Evolutionary conservation across 2,797 vertebrate genomes (phyloP).

Genomic region (Poecilia wingei): DNA sequence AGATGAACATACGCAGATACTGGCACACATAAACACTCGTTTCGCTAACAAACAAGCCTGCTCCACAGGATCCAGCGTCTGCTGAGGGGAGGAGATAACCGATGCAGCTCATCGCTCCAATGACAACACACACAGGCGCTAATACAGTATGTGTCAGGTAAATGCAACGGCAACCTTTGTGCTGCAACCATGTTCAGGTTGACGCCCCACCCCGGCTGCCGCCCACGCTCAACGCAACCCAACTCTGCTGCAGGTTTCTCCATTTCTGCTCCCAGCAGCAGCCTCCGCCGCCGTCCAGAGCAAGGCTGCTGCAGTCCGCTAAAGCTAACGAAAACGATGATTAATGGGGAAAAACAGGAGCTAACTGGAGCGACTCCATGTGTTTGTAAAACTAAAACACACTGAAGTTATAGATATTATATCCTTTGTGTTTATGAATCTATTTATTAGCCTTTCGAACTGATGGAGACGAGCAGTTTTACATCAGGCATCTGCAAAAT

Average conservation of each 20-base stretch:
- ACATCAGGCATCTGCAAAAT: no score
- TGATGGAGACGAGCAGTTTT: no score
- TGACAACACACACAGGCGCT: constrained; percentile 52
- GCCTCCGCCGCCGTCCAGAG: constrained; percentile 39
- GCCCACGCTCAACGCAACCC: constrained; percentile 69
- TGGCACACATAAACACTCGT: constrained; percentile 46
- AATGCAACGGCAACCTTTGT: constrained; percentile 61
- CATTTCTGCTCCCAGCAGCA: constrained; percentile 51
- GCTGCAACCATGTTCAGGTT: constrained; percentile 51
- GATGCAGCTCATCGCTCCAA: constrained; percentile 55
- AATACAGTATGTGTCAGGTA: constrained; percentile 40
- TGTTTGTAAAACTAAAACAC: no score
- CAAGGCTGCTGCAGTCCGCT: no score
- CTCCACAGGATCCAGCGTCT: constrained; percentile 66
- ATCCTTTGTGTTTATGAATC: no score
- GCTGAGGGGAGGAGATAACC: constrained; percentile 62
- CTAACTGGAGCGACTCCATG: no score
- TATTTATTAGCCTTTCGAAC: no score
- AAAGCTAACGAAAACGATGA: no score
- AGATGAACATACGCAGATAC: constrained; percentile 61
- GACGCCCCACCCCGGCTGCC: constrained; percentile 49
- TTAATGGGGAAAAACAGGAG: no score
- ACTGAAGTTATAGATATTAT: no score
- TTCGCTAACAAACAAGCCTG: constrained; percentile 60
- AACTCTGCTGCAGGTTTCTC: constrained; percentile 61